Percentiles rank a stretch among this genome's conserved stretches.
Evolutionary conservation across 2,888 invertebrate species (phyloP).

Genomic region (Herminia tarsipennalis): DNA sequence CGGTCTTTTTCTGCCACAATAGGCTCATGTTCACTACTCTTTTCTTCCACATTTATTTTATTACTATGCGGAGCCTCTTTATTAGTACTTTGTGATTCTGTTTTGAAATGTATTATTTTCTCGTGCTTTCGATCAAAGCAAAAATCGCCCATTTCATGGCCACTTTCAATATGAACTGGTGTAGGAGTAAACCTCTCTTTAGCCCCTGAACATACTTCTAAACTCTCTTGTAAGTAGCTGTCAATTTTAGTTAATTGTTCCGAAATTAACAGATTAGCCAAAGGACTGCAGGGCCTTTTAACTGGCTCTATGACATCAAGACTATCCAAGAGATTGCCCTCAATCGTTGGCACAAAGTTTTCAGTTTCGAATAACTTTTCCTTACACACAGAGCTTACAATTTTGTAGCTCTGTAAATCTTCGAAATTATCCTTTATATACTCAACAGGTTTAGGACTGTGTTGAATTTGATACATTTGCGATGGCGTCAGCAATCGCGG

Average conservation of each 20-base stretch:
- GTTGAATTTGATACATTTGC: slow-evolving; percentile 41
- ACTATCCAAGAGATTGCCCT: slow-evolving; percentile 24
- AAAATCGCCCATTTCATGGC: slow-evolving; percentile 34
- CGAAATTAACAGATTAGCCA: slow-evolving; percentile 69
- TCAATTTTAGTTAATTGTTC: slow-evolving; percentile 77
- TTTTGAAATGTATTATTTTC: slow-evolving; percentile 19
- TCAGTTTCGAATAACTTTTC: slow-evolving; percentile 58
- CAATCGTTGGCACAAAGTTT: slow-evolving; percentile 15
- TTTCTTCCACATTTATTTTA: slow-evolving; percentile 22
- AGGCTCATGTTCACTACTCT: slow-evolving; percentile 11
- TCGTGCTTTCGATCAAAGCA: slow-evolving; percentile 26
- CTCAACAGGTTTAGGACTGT: slow-evolving; percentile 60
- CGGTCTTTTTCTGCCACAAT: slow-evolving; percentile 28
- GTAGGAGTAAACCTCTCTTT: slow-evolving; percentile 39
- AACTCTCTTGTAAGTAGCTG: slow-evolving; percentile 74
- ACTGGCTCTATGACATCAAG: slow-evolving; percentile 43
- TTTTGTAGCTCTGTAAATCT: slow-evolving; percentile 79
- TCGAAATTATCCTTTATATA: slow-evolving; percentile 70
- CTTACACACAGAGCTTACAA: slow-evolving; percentile 74
- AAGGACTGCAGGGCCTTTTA: slow-evolving; percentile 62
- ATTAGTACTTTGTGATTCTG: background rate
- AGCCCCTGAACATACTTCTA: slow-evolving; percentile 64
- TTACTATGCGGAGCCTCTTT: slow-evolving; percentile 4
- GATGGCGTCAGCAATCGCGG: slow-evolving; percentile 59
- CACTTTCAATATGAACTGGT: slow-evolving; percentile 37